Percentiles rank a stretch among this genome's conserved stretches.
phyloP scores from a whole-genome alignment of 2,888 invertebrate genomes.

The Acronicta leporina region DNA sequence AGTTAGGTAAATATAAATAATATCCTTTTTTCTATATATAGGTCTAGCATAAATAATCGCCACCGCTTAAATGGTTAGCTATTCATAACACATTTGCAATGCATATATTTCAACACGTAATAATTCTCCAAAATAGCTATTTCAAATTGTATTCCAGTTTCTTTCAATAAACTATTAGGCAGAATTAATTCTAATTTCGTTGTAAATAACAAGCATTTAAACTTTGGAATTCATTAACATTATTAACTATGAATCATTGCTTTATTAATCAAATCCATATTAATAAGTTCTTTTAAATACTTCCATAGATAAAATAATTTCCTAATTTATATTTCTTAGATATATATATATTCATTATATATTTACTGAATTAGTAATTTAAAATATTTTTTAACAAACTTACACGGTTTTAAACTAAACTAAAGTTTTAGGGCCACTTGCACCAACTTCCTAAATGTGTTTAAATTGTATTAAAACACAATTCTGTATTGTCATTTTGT shows the following conservation, averaged over 20 bases:
- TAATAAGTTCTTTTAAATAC: conserved; percentile 41
- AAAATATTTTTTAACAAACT: conserved; percentile 21
- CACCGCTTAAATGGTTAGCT: conserved; percentile 22
- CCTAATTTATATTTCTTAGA: conserved; percentile 50
- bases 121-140: conserved; percentile 36
- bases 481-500: too few species aligned
- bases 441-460: too few species aligned
- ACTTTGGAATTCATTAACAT: conserved; percentile 48
- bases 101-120: conserved; percentile 53
- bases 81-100: conserved; percentile 44
- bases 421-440: too few species aligned
- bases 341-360: conserved; percentile 52
- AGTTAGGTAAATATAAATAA: conserved; percentile 19
- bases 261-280: conserved; percentile 40
- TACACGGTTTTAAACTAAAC: conserved; percentile 5
- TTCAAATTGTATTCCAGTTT: conserved; percentile 29
- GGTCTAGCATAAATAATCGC: conserved; percentile 31
- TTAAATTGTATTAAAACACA: too few species aligned
- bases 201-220: conserved; percentile 44
- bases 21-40: conserved; percentile 14
- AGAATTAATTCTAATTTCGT: conserved; percentile 42
- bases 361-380: conserved; percentile 34
- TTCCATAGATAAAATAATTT: conserved; percentile 28
- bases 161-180: conserved; percentile 12
- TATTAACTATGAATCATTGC: conserved; percentile 46